A percentile compares a stretch with the other conserved stretches of the same genome.
These are phyloP conservation scores for Agapornis canus DNA, from an alignment of 2,797 vertebrate species.

Conservation along the genomic window DNA sequence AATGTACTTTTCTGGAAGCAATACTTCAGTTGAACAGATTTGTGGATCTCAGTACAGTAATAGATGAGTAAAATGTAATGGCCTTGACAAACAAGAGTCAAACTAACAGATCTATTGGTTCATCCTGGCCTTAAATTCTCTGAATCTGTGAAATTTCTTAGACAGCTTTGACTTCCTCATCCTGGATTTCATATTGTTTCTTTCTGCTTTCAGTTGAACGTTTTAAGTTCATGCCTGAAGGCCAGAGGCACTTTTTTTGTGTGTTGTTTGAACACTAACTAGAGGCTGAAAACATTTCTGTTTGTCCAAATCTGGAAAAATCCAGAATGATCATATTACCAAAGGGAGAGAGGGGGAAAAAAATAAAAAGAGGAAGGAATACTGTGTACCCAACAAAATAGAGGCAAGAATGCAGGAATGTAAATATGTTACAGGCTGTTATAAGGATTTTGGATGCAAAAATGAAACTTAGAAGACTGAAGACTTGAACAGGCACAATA, in stretches of 20 bases:
- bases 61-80: neutral
- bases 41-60: neutral
- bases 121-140: neutral
- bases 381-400: slow-evolving; percentile 58
- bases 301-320: slow-evolving; percentile 56
- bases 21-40: neutral
- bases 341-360: neutral
- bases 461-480: neutral
- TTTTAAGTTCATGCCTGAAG: neutral
- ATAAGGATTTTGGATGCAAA: slow-evolving; percentile 45
- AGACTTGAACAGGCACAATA: neutral
- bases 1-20: neutral
- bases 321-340: slow-evolving; percentile 25
- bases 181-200: neutral
- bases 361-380: neutral
- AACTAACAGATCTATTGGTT: neutral
- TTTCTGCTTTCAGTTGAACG: neutral
- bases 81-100: neutral
- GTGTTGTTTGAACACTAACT: neutral
- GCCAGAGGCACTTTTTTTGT: neutral
- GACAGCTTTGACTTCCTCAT: slow-evolving; percentile 35
- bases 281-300: slow-evolving; percentile 35
- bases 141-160: neutral
- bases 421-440: slow-evolving; percentile 56
- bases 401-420: slow-evolving; percentile 64